Conservation (phyloP, 2,888 invertebrate species). For the Spodoptera littoralis region DNA sequence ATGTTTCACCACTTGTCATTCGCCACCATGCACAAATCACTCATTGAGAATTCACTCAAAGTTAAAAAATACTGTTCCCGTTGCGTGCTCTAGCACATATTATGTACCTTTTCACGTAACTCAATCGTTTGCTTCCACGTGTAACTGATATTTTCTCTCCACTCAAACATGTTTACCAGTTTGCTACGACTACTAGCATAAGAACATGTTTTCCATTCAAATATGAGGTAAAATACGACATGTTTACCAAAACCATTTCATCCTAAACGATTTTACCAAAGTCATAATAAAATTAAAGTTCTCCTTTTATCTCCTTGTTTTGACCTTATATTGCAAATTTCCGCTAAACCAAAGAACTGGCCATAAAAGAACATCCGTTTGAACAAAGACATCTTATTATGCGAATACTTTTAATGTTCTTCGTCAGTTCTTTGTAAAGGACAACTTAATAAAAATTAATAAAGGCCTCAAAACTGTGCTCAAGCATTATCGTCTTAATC, state of each 20-base stretch:
- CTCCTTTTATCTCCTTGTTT: conserved; percentile 25
- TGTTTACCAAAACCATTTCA: not conserved
- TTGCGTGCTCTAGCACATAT: too few species aligned
- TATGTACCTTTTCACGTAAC: too few species aligned
- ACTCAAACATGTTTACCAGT: too few species aligned
- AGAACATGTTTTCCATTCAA: too few species aligned
- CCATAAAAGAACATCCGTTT: conserved; percentile 15
- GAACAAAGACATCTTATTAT: conserved; percentile 10
- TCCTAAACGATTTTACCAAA: not conserved
- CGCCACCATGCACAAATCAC: too few species aligned
- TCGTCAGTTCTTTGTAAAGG: conserved; percentile 5
- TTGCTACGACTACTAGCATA: too few species aligned
- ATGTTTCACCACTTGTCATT: too few species aligned
- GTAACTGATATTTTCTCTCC: too few species aligned
- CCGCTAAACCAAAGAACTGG: conserved; percentile 11
- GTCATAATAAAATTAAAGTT: conserved; percentile 15
- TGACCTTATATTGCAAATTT: conserved; percentile 1
- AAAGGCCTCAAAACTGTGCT: conserved; percentile 30
- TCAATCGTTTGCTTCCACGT: too few species aligned
- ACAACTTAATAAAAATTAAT: conserved; percentile 28
- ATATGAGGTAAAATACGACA: too few species aligned
- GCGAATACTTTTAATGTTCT: conserved; percentile 9
- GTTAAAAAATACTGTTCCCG: too few species aligned
- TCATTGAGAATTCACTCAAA: too few species aligned
- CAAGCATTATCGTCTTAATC: conserved; percentile 43